Base-by-base conservation (phyloP, 2,113 vertebrate species). In the Lepidothrix coronata region DNA sequence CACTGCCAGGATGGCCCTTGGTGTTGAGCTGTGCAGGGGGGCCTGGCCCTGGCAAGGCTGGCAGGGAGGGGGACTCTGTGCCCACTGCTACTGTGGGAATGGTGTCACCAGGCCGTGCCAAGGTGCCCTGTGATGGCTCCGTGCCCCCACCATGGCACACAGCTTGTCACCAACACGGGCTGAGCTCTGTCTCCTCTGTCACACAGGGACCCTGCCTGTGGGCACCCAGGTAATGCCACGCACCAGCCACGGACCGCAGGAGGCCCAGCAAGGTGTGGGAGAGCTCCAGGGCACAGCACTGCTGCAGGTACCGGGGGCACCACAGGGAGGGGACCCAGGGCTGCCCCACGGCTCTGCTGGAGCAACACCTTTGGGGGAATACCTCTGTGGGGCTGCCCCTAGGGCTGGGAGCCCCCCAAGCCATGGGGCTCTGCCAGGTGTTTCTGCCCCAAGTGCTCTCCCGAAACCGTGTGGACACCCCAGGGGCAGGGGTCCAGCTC, bases 131-230 rank as follows among this genome's bases (percentile, higher is more conserved):
- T 0, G 5, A 14, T 2, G 5, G 27, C 37, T 66, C 51, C 1
- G 3, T 8, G 59, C 10, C 43, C 5, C 21, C 8, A 3, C 14
- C 2, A 0, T 2, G 8, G 58, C 75, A 14, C 70, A 2, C 31
- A 66, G 74, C 31, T 35, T 33, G 25, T 14, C 5, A 0, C 44
- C 3, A 0, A 1, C 49, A 0, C 0, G 0, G 49, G 37, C 84
- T 95, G 71, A 95, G 80, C 62, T 71, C 27, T 8, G 27, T 84
- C 65, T 80, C 7, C 3, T 95, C 79, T 67, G 43, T 87, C 85
- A 31, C 25, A 14, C 85, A 97, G 97, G 96, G 55, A 35, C 49
- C 11, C 23, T 83, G 41, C 84, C 16, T 1, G 10, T 0, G 19
- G 62, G 22, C 20, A 1, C 41, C 23, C 65, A 1, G 62, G 70